These are phyloP conservation scores for Mus pahari DNA, from an alignment of 2,113 vertebrate species.

Conservation along the genomic window DNA sequence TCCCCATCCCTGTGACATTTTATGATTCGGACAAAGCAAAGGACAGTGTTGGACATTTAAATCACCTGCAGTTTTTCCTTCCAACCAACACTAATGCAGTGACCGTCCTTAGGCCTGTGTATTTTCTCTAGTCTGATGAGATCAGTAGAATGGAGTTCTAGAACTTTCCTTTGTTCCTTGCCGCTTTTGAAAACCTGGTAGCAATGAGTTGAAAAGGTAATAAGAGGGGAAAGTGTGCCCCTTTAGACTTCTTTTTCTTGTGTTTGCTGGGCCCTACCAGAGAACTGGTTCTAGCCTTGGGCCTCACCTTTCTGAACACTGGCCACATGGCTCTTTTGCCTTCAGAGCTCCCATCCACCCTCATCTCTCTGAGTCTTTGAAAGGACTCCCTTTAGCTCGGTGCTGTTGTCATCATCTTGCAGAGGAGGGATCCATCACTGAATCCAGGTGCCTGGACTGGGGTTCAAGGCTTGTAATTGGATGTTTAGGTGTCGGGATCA, in stretches of 20 bases:
- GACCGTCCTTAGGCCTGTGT: conserved; percentile 7
- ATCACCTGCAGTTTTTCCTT: conserved; percentile 45
- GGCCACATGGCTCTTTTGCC: not conserved
- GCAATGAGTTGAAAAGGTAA: conserved; percentile 9
- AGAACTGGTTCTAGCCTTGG: not conserved
- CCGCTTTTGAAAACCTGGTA: conserved; percentile 28
- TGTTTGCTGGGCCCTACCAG: not conserved
- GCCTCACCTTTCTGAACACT: not conserved
- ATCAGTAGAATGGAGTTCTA: conserved; percentile 49
- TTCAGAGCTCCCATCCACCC: not conserved
- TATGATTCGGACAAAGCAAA: conserved; percentile 8
- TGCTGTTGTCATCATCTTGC: not conserved
- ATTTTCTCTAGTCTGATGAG: conserved; percentile 53
- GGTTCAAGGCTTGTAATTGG: not conserved
- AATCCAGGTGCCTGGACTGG: conserved; percentile 17
- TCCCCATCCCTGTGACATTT: conserved; percentile 26
- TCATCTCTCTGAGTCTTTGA: not conserved
- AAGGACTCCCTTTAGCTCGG: not conserved
- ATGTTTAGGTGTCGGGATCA: not conserved
- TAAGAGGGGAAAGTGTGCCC: not conserved
- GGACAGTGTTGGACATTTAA: conserved; percentile 21
- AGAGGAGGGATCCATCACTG: not conserved
- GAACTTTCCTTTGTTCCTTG: not conserved
- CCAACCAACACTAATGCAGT: not conserved
- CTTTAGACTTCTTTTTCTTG: not conserved